phyloP scores from a whole-genome alignment of 2,113 vertebrate species.

The Eudyptes chrysolophus region DNA sequence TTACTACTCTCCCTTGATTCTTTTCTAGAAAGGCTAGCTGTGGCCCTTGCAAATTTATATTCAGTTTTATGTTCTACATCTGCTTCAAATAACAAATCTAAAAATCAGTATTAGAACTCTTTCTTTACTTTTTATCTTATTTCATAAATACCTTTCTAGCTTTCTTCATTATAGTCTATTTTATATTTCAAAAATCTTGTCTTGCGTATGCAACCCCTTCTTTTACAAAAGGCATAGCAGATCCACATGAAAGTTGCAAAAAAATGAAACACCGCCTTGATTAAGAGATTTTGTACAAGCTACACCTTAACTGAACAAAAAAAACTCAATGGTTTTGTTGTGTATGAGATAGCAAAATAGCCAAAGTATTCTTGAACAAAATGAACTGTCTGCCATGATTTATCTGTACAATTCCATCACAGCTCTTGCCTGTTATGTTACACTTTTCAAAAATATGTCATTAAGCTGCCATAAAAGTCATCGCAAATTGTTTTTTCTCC shows the following conservation, averaged over 20 bases:
- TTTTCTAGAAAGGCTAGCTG: background rate
- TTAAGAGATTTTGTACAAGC: background rate
- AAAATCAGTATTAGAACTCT: background rate
- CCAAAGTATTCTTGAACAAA: constrained; percentile 37
- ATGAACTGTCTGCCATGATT: constrained; percentile 42
- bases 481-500: constrained; percentile 35
- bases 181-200: background rate
- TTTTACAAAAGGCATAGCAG: background rate
- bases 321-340: background rate
- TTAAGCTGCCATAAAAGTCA: constrained; percentile 55
- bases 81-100: background rate
- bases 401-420: constrained; percentile 55
- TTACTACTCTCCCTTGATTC: background rate
- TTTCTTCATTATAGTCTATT: background rate
- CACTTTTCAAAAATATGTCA: constrained; percentile 14
- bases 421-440: constrained; percentile 13
- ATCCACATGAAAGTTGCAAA: background rate
- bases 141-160: background rate
- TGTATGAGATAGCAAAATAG: constrained; percentile 10
- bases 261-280: background rate
- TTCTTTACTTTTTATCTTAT: background rate
- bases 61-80: background rate
- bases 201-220: background rate
- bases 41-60: background rate
- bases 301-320: background rate